These are phyloP conservation scores for Xylocopa sonorina DNA, from an alignment of 1,140 invertebrate species.

Conservation along the genomic window DNA sequence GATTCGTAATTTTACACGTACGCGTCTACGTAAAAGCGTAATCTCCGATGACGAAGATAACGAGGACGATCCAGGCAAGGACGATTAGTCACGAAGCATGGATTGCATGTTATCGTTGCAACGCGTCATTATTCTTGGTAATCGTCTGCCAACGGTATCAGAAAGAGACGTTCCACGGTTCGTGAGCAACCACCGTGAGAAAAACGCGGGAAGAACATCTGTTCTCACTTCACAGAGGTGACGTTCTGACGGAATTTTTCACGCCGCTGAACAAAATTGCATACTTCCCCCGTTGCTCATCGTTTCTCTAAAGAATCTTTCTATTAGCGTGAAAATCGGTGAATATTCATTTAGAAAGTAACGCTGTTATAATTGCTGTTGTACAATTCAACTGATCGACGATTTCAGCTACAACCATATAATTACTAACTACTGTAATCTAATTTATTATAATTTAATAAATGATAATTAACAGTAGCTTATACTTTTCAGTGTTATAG, in stretches of 20 bases:
- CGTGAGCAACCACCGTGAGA: slow-evolving; percentile 25
- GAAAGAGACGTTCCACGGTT: neutral
- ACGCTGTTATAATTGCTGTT: too few relatives aligned
- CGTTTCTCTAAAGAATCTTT: neutral
- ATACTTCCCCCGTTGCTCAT: neutral
- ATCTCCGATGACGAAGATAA: slow-evolving; percentile 59
- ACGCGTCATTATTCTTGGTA: slow-evolving; percentile 63
- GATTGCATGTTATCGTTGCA: slow-evolving; percentile 55
- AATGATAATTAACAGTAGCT: too few relatives aligned
- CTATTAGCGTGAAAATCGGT: too few relatives aligned
- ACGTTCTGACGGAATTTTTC: neutral
- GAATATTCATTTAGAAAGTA: too few relatives aligned
- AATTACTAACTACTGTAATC: too few relatives aligned
- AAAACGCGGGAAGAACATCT: neutral
- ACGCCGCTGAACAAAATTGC: neutral
- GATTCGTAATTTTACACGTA: neutral
- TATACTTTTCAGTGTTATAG: too few relatives aligned
- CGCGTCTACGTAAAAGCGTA: slow-evolving; percentile 27
- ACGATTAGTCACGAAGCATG: slow-evolving; percentile 57
- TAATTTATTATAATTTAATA: too few relatives aligned
- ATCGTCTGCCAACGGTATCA: slow-evolving; percentile 40
- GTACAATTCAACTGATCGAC: too few relatives aligned
- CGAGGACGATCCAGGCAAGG: slow-evolving; percentile 62
- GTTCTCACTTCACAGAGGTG: neutral
- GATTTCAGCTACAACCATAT: too few relatives aligned